A percentile compares a stretch with the other conserved stretches of the same genome.
Conservation (phyloP, 2,113 vertebrate species). For the Desmodus rotundus region DNA sequence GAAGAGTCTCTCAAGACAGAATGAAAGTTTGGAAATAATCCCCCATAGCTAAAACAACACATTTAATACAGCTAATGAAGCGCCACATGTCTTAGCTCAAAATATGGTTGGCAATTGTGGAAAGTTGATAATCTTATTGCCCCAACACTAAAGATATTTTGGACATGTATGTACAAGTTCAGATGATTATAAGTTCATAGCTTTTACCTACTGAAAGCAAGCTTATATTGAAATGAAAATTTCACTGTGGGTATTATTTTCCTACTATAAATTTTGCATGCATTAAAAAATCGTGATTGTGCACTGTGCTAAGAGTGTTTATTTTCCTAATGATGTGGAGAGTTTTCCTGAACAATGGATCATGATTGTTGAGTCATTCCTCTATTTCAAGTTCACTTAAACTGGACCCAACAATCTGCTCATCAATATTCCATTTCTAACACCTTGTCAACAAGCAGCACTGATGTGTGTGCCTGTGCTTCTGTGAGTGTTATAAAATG, state of each 20-base stretch:
- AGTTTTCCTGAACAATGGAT: background rate
- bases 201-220: background rate
- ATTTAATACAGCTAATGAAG: slow-evolving; percentile 19
- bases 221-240: background rate
- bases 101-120: background rate
- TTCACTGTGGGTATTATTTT: background rate
- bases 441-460: background rate
- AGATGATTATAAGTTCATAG: background rate
- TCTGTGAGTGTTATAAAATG: background rate
- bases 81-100: background rate
- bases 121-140: background rate
- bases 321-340: background rate
- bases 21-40: slow-evolving; percentile 13
- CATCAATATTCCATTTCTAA: background rate
- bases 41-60: slow-evolving; percentile 37
- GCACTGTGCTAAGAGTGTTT: background rate
- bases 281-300: background rate
- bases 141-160: background rate
- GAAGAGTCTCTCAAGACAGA: background rate
- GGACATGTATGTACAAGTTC: background rate
- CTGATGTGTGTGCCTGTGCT: background rate
- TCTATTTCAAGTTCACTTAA: background rate
- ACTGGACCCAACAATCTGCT: background rate
- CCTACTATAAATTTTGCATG: background rate
- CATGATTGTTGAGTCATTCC: background rate